Conservation (phyloP, 2,113 vertebrate species). For the Martes martes region DNA sequence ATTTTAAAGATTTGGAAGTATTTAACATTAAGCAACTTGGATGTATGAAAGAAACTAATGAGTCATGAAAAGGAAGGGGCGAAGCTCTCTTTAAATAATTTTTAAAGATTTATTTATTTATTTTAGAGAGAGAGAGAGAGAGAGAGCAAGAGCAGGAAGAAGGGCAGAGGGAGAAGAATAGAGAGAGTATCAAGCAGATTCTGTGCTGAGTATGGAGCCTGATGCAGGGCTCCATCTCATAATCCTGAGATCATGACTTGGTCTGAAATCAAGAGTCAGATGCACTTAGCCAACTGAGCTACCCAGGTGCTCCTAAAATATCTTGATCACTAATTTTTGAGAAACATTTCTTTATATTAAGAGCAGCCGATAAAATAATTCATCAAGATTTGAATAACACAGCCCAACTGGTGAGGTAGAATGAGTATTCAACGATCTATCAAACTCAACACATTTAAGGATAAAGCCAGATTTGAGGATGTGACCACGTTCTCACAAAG, state of each 20-base stretch:
- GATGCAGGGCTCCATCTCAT: background rate
- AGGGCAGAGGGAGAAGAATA: background rate
- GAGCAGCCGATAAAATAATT: background rate
- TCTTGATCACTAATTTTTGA: background rate
- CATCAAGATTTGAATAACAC: background rate
- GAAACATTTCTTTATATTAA: background rate
- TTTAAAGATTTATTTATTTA: background rate
- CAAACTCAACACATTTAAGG: background rate
- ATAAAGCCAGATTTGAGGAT: background rate
- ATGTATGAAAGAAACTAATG: background rate
- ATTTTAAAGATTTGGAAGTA: background rate
- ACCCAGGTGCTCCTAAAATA: background rate
- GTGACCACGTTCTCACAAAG: background rate
- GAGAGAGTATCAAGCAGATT: background rate
- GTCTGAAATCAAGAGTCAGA: background rate
- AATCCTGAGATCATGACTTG: background rate
- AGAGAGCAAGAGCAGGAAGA: background rate
- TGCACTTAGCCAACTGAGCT: background rate
- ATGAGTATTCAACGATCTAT: background rate
- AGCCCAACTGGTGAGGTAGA: background rate
- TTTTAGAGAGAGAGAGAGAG: background rate
- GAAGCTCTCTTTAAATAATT: background rate
- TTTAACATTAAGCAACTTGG: background rate
- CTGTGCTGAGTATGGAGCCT: background rate
- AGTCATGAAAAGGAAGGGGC: background rate